Base-by-base conservation (phyloP, 1,140 invertebrate species). In the Heliothis virescens region DNA sequence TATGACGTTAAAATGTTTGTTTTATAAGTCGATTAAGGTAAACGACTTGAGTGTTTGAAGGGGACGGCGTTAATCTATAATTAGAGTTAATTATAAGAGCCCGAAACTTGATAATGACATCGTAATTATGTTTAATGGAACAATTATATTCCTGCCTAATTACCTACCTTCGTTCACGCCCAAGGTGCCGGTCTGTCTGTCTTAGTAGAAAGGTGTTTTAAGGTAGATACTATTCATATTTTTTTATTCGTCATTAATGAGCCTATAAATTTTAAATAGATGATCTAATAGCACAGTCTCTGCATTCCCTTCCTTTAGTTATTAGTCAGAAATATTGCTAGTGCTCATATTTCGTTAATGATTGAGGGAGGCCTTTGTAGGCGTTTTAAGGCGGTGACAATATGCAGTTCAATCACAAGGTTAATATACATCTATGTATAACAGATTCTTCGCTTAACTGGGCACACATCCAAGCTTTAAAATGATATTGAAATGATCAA, bases 61-160 rank as follows among this genome's bases (percentile, higher is more conserved):
- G 63, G 63, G 63, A 48, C 21, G 65, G 48, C 10, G 67, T 12
- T 71, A 52, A 71, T 71, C 48, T 71, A 71, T 52, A 71, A 71
- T 71, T 71, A 71, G 52, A 21, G 48, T 52, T 71, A 52, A 71
- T 71, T 71, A 53, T 71, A n/a, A n/a, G 18, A 52, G 21, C 21
- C 67, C 48, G 48, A 29, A 71, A 71, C 67, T 71, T 71, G 67
- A 71, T 71, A 71, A 71, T 50, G 67, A 52, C 48, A 50, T 71
- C 48, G 67, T 71, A 71, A 71, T 71, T 71, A 71, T 71, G 67
- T 71, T 71, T 71, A 71, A 71, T 71, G 67, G 67, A 53, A 18
- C 52, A 48, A 67, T 67, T 71, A 71, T 71, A 71, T 71, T 71
- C 67, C 4, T 71, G 67, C 52, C 52, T 52, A 71, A 71, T 71